phyloP scores from a whole-genome alignment of 2,113 vertebrate genomes.

The Sylvilagus bachmani region DNA sequence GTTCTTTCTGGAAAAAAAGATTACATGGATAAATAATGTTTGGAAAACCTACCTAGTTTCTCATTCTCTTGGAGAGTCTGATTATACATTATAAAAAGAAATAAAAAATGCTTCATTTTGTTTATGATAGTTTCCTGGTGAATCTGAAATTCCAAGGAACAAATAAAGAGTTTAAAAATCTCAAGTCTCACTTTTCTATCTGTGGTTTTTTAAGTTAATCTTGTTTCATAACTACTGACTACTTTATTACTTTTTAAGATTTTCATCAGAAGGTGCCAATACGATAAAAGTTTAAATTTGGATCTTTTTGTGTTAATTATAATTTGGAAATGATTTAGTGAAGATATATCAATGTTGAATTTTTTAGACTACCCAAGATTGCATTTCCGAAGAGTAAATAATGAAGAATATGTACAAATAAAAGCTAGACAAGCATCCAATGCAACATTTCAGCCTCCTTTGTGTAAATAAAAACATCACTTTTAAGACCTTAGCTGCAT shows the following conservation, averaged over 20 bases:
- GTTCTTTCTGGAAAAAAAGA: neutral
- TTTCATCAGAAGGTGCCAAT: neutral
- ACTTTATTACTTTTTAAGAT: neutral
- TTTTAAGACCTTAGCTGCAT: neutral
- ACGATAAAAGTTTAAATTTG: neutral
- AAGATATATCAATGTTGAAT: neutral
- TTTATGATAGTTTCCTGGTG: neutral
- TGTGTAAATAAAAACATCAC: neutral
- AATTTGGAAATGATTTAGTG: neutral
- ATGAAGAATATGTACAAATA: neutral
- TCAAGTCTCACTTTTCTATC: neutral
- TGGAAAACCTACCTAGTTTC: neutral
- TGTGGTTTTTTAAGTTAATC: constrained; percentile 17
- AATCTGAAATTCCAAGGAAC: neutral
- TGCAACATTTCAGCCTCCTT: neutral
- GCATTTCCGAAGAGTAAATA: neutral
- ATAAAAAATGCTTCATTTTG: neutral
- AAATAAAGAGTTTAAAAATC: neutral
- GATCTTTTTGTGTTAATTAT: neutral
- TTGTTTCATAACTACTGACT: neutral
- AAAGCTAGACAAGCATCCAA: neutral
- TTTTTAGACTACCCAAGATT: neutral
- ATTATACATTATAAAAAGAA: neutral
- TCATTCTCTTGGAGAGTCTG: neutral
- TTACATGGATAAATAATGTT: neutral